Evolutionary conservation across 2,797 vertebrate genomes (phyloP).

Genomic region (Sebastes itinus): DNA sequence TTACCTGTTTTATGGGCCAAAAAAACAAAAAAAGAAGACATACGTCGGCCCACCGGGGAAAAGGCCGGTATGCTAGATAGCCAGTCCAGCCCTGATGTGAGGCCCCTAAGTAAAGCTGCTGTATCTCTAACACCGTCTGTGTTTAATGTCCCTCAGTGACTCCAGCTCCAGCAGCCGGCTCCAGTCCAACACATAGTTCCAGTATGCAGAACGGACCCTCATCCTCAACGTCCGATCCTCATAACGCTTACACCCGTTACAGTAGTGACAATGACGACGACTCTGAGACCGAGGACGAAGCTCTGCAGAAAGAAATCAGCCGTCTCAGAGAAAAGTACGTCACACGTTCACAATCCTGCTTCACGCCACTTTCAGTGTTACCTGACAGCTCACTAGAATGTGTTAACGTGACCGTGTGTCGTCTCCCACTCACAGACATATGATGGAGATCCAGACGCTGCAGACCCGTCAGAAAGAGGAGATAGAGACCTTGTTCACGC

Average conservation of each 20-base stretch:
- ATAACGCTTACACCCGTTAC: constrained; percentile 82
- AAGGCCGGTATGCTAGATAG: too few relatives aligned
- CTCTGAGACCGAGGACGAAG: constrained; percentile 91
- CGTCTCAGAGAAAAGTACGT: constrained; percentile 91
- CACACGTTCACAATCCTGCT: not conserved
- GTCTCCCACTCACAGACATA: constrained; percentile 82
- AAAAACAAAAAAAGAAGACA: too few relatives aligned
- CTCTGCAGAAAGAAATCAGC: constrained; percentile 89
- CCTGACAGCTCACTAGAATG: not conserved
- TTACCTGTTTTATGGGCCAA: too few relatives aligned
- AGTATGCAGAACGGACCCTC: constrained; percentile 61
- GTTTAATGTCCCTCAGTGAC: constrained; percentile 73
- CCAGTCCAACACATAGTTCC: constrained; percentile 35
- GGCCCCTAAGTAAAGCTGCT: not conserved
- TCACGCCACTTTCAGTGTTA: not conserved
- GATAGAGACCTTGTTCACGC: constrained; percentile 88
- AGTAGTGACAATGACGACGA: constrained; percentile 96
- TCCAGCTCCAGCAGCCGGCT: constrained; percentile 46
- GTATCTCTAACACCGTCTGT: not conserved
- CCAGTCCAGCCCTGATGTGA: too few relatives aligned
- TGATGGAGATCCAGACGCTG: constrained; percentile 92
- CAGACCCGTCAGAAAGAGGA: constrained; percentile 94
- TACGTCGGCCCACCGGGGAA: too few relatives aligned
- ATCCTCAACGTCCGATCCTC: constrained; percentile 72
- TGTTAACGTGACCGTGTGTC: not conserved